phyloP scores from a whole-genome alignment of 2,113 vertebrate species.

The Brachypteracias leptosomus region DNA sequence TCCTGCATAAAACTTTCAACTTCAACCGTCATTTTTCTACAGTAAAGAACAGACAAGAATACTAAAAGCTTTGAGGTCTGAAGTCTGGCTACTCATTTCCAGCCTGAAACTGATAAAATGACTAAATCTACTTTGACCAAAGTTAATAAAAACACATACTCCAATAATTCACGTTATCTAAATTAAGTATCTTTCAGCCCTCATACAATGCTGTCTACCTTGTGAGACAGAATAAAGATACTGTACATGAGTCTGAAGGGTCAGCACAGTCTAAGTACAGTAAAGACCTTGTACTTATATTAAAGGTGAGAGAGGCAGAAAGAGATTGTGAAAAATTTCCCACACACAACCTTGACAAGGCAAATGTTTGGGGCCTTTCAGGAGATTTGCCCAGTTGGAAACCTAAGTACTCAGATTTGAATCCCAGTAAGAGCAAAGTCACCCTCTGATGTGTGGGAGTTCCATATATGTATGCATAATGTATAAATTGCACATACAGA shows the following conservation, averaged over 20 bases:
- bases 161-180: slow-evolving; percentile 32
- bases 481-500: neutral
- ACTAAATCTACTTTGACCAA: neutral
- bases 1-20: neutral
- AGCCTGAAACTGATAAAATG: slow-evolving; percentile 10
- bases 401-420: neutral
- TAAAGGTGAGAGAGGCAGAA: slow-evolving; percentile 13
- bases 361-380: neutral
- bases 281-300: neutral
- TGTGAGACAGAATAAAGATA: neutral
- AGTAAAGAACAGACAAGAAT: neutral
- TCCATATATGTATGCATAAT: neutral
- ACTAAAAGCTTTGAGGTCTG: neutral
- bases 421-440: slow-evolving; percentile 2
- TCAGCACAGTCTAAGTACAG: neutral
- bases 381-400: neutral
- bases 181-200: slow-evolving; percentile 51
- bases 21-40: neutral
- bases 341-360: neutral
- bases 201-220: neutral
- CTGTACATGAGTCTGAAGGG: neutral
- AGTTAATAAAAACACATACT: slow-evolving; percentile 20
- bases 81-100: neutral
- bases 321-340: neutral
- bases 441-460: neutral